Evolutionary conservation across 64 coral and sea anemone species (phyloP), one percentile per base, ranked within the genome.

Genomic region (Dendrophyllia cribrosa): DNA sequence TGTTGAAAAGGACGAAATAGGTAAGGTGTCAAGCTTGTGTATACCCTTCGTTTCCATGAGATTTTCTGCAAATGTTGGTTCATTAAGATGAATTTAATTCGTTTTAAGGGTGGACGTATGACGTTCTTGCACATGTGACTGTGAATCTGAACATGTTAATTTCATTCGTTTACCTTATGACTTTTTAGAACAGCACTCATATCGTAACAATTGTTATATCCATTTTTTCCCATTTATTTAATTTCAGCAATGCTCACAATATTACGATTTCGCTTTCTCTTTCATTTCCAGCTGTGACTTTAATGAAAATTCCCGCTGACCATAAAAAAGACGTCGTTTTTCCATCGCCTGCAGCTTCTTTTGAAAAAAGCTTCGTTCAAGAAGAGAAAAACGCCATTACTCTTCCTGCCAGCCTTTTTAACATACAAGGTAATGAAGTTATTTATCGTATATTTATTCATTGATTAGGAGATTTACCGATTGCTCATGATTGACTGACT

Each of bases 1-100:
- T 9, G 17, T 81, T 34, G 53, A n/a, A n/a, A 13, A 44, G 55
- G 24, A 81, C 25, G 78, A 81, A 63, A 16, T 81, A 81, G 78
- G 78, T 81, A 63, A 77, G 75, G n/a, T 19, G 19, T 75, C 59
- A 20, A 66, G 5, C 21, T 17, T 67, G 64, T 67, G 64, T 20
- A 14, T 17, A 2, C 6, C 6, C 16, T 6, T 67, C 14, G 64
- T n/a, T 6, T 6, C 17, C 5, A 15, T 51, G 15, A 50, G 53
- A 34, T 34, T 34, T 34, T 34, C 34, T 34, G 34, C 34, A 34
- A 34, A 34, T 34, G 34, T 34, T 34, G 34, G 34, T 34, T 34
- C 34, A 34, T 34, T 0, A 34, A 34, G 34, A 34, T 34, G 34
- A 34, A 34, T 34, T 34, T 34, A 34, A n/a, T n/a, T n/a, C n/a